A percentile compares a stretch with the other conserved stretches of the same genome.
Conservation (phyloP, 2,113 vertebrate species). For the Oryzias celebensis region DNA sequence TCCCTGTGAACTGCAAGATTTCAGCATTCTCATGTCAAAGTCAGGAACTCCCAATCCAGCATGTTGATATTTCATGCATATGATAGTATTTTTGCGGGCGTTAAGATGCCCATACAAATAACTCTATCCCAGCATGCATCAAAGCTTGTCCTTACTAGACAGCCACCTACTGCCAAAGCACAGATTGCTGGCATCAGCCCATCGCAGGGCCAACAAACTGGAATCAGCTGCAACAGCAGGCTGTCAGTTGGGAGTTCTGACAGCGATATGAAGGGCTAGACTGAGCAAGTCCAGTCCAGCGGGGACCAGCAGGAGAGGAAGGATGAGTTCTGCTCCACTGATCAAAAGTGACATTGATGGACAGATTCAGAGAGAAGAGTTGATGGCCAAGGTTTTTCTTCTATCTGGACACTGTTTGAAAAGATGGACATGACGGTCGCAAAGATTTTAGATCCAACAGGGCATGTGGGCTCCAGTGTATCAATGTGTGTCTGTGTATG, state of each 20-base stretch:
- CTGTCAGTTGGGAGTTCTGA: constrained; percentile 67
- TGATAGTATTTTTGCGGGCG: constrained; percentile 40
- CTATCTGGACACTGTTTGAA: constrained; percentile 73
- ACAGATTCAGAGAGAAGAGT: constrained; percentile 76
- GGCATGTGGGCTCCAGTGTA: constrained; percentile 34
- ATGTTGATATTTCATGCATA: constrained; percentile 43
- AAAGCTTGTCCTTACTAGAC: constrained; percentile 48
- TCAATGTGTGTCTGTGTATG: constrained; percentile 26
- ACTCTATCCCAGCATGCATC: constrained; percentile 61
- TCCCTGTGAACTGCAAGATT: constrained; percentile 53
- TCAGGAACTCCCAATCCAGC: constrained; percentile 42
- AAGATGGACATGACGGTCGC: constrained; percentile 74
- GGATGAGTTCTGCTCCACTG: constrained; percentile 78
- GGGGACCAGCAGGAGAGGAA: constrained; percentile 70
- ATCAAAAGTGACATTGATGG: constrained; percentile 78
- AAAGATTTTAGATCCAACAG: constrained; percentile 62
- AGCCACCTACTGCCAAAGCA: constrained; percentile 60
- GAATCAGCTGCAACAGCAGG: constrained; percentile 69
- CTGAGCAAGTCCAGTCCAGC: constrained; percentile 63
- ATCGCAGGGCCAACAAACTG: constrained; percentile 60
- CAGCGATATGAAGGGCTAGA: constrained; percentile 70
- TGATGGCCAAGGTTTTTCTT: constrained; percentile 74
- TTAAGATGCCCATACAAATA: constrained; percentile 56
- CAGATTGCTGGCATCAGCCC: constrained; percentile 65
- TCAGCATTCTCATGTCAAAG: constrained; percentile 52